A percentile compares a stretch with the other conserved stretches of the same genome.
phyloP scores from a whole-genome alignment of 2,888 invertebrate genomes.

The Rotaria magnacalcarata region DNA sequence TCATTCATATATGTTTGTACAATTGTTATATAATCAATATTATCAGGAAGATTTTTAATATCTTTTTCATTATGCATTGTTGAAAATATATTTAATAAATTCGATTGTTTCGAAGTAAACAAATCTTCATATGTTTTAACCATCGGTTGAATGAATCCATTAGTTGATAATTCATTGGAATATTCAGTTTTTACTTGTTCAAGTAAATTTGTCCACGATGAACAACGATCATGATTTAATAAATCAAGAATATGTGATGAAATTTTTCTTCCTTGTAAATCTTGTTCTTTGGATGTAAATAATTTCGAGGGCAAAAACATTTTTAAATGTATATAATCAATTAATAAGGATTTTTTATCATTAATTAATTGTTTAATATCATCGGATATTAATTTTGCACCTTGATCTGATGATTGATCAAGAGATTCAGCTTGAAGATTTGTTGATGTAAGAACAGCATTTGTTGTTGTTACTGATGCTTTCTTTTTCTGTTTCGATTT shows the following conservation, averaged over 20 bases:
- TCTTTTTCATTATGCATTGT: slow-evolving; percentile 2
- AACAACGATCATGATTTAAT: slow-evolving; percentile 4
- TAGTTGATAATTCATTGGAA: not conserved
- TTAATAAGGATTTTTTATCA: not conserved
- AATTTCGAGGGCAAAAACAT: not conserved
- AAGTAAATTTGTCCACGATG: slow-evolving; percentile 12
- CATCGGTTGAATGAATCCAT: not conserved
- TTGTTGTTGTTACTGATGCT: slow-evolving; percentile 20
- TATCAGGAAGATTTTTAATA: not conserved
- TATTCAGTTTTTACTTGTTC: not conserved
- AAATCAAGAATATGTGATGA: not conserved
- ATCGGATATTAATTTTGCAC: not conserved
- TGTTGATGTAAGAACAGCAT: not conserved
- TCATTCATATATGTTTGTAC: not conserved
- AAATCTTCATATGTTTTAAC: slow-evolving; percentile 1
- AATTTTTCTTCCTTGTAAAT: not conserved
- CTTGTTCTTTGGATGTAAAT: not conserved
- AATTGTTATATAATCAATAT: not conserved
- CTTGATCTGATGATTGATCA: not conserved
- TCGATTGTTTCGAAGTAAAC: not conserved
- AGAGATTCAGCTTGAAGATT: not conserved
- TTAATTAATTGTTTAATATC: not conserved
- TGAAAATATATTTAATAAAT: slow-evolving; percentile 1
- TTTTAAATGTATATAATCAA: slow-evolving; percentile 28
- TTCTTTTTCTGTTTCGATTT: slow-evolving; percentile 28